phyloP scores from a whole-genome alignment of 64 coral and sea anemone species.

The Dendronephthya gigantea region DNA sequence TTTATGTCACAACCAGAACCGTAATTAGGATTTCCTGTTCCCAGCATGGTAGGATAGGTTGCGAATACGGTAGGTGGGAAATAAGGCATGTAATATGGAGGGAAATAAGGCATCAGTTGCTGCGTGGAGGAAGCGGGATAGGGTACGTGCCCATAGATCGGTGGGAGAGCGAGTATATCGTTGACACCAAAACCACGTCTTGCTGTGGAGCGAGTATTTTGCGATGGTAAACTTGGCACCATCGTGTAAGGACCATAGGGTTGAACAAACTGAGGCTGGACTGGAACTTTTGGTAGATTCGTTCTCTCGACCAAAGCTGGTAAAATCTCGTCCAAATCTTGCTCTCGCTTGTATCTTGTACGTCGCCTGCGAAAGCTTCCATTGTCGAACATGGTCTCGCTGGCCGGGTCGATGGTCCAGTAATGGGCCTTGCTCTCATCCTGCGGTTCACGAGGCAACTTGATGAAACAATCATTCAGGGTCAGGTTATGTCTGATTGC shows the following conservation, averaged over 20 bases:
- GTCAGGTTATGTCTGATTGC: conserved; percentile 38
- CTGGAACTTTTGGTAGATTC: not conserved
- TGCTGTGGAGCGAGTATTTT: not conserved
- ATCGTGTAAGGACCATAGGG: not conserved
- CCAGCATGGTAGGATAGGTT: no score
- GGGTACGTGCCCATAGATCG: no score
- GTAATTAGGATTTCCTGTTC: no score
- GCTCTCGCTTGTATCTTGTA: not conserved
- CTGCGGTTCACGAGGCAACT: not conserved
- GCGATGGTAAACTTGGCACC: not conserved
- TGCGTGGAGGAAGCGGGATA: no score
- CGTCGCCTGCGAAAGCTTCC: conserved; percentile 17
- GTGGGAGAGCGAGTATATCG: not conserved
- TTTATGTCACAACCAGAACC: no score
- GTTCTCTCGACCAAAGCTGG: not conserved
- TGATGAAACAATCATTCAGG: conserved; percentile 33
- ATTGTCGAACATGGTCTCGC: conserved; percentile 28
- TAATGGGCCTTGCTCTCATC: conserved; percentile 6
- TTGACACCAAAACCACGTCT: not conserved
- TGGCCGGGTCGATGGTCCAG: conserved; percentile 31
- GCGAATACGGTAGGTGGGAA: no score
- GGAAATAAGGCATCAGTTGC: no score
- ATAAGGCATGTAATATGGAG: no score
- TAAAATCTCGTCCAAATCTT: not conserved
- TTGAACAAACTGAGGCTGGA: not conserved